A percentile compares a stretch with the other conserved stretches of the same genome.
Conservation (phyloP, 2,888 invertebrate genomes). For the Blomia tropicalis region DNA sequence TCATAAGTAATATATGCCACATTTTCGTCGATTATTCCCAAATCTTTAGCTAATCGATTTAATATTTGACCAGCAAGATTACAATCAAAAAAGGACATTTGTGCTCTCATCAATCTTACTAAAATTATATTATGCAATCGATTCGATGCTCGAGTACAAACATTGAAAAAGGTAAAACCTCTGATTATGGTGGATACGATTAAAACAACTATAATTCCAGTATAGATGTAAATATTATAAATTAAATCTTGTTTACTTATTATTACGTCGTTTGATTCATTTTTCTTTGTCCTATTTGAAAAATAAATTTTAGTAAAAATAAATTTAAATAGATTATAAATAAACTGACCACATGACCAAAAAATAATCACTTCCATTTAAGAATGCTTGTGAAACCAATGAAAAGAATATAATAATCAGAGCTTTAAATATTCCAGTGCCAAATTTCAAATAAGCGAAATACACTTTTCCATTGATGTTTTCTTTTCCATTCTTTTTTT, state of each 20-base stretch:
- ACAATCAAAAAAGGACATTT: slow-evolving; percentile 39
- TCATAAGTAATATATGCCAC: slow-evolving; percentile 27
- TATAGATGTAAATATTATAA: slow-evolving; percentile 5
- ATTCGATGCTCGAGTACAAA: slow-evolving; percentile 29
- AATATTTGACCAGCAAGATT: slow-evolving; percentile 35
- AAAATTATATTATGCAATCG: slow-evolving; percentile 31
- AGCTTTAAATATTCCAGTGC: too few species aligned
- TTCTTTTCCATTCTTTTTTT: background rate
- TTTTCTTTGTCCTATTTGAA: too few species aligned
- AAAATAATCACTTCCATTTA: too few species aligned
- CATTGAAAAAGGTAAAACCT: slow-evolving; percentile 26
- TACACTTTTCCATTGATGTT: too few species aligned
- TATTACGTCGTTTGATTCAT: too few species aligned
- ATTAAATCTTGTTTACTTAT: too few species aligned
- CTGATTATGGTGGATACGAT: slow-evolving; percentile 26
- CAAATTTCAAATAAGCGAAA: too few species aligned
- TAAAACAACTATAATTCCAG: slow-evolving; percentile 1
- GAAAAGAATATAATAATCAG: too few species aligned
- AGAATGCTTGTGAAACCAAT: too few species aligned
- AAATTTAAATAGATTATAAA: too few species aligned
- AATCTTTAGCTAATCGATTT: slow-evolving; percentile 29
- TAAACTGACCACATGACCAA: too few species aligned
- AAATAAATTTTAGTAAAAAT: too few species aligned
- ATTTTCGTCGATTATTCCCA: slow-evolving; percentile 28
- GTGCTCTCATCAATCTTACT: slow-evolving; percentile 35